Base-by-base conservation (phyloP, 2,888 invertebrate species). In the Habroteleia sp. region DNA sequence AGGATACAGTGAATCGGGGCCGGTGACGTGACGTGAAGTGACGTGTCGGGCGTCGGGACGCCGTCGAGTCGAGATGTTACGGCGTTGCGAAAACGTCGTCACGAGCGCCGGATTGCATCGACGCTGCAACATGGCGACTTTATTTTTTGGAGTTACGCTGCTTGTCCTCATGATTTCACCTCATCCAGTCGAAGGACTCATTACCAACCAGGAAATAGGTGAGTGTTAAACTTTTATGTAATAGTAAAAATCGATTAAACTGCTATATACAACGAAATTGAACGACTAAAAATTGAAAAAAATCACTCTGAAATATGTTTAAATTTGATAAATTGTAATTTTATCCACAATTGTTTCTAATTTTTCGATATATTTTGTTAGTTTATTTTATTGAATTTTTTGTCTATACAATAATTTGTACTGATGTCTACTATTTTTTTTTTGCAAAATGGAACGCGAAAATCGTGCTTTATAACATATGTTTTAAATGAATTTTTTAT, bases 191-290 rank as follows among this genome's bases (percentile, higher is more conserved):
- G 62, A 74, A 2, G 83, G 79, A 31, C 79, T 82, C 74, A 87
- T 87, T 66, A 87, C 87, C 79, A 85, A 87, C 78, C 82, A 87
- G 77, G 87, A 87, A 78, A 86, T 87, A 81, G 87, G 87, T 87
- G 78, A 86, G 87, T 58, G 1, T 20, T 20, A 4, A 4, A 20
- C 2, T 20, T 20, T 20, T n/a, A n/a, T n/a, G n/a, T n/a, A n/a
- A n/a, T n/a, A n/a, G n/a, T n/a, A n/a, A n/a, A n/a, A 20, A 20
- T 20, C 4, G 20, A 3, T 20, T 4, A 4, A 20, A 20, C 20
- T 20, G 20, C 20, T 20, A 20, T 20, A 20, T 3, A 20, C 20
- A 20, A 20, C 20, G 2, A 4, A 20, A 20, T 4, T 20, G 20
- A n/a, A n/a, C n/a, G n/a, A n/a, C n/a, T n/a, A n/a, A n/a, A 20